Evolutionary conservation across 2,888 invertebrate species (phyloP), one percentile per base, ranked within the genome.

Genomic region (Cosmorhoe ocellata): DNA sequence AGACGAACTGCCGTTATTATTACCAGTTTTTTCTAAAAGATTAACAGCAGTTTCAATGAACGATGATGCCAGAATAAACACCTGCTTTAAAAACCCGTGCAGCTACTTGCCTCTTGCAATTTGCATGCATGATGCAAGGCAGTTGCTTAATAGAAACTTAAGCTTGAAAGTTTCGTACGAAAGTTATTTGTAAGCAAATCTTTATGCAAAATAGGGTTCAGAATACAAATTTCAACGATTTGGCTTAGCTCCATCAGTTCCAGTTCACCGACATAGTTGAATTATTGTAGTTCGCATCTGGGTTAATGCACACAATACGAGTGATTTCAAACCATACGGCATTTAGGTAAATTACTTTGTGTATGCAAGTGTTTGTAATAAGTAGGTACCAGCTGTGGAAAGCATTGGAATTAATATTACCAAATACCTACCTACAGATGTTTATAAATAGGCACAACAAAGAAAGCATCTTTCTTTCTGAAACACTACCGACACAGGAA

Each of bases 231-330:
- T 58, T 33, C 54, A 65, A 61, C 55, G 56, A 71, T 65, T 75
- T 79, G 75, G 78, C 76, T 59, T 58, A 61, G 51, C 51, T 78
- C 75, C 73, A 78, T 71, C 55, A 56, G 49, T 62, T 59, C 61
- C 56, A 63, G 59, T 57, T 58, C 48, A 44, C 46, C 55, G 59
- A 64, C 58, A 64, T 49, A 56, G 54, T 63, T 58, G 59, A 64
- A 63, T 63, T 63, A 64, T 61, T 67, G 56, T 64, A 61, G 59
- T 59, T 22, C 63, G 61, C 61, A 67, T 69, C 54, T 76, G 58
- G 78, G 74, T 71, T 74, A 79, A 69, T 68, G 67, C 62, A 63
- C 38, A 56, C 33, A 51, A 54, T 52, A 56, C 40, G 30, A 51
- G 50, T 42, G 38, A 49, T 54, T 51, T 54, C 30, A 36, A 49